Percentiles rank a stretch among this genome's conserved stretches.
Conservation (phyloP, 2,797 vertebrate species). For the Leptodactylus fallax region DNA sequence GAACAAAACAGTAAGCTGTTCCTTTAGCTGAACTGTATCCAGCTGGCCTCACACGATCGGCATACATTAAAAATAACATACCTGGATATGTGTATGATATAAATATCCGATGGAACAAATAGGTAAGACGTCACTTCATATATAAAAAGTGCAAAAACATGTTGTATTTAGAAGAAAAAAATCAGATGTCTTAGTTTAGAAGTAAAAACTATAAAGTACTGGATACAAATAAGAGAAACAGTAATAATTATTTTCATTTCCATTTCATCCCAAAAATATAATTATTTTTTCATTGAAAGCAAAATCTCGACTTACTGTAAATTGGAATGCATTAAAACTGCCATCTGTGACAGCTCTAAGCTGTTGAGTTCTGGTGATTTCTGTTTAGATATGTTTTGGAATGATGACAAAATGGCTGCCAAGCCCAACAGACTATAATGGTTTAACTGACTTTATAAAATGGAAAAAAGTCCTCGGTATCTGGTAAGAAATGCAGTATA, state of each 20-base stretch:
- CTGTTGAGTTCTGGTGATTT: constrained; percentile 53
- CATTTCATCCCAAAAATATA: constrained; percentile 19
- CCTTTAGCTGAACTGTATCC: neutral
- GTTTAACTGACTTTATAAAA: constrained; percentile 36
- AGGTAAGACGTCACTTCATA: neutral
- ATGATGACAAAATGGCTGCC: constrained; percentile 53
- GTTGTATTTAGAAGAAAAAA: neutral
- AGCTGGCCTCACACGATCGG: neutral
- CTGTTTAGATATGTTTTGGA: constrained; percentile 56
- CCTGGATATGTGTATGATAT: neutral
- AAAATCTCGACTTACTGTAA: constrained; percentile 41
- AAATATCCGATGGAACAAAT: neutral
- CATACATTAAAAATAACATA: neutral
- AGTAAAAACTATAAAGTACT: neutral
- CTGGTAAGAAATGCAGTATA: neutral
- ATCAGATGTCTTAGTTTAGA: neutral
- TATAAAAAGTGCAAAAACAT: neutral
- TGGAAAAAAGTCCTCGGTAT: constrained; percentile 33
- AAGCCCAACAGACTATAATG: constrained; percentile 37
- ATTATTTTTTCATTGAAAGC: constrained; percentile 49
- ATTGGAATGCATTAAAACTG: constrained; percentile 48
- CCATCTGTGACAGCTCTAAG: constrained; percentile 54
- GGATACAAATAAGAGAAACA: neutral
- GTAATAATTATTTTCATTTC: constrained; percentile 19
- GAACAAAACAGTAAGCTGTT: too few relatives aligned